Percentiles rank a stretch among this genome's conserved stretches.
Conservation (phyloP, 2,888 invertebrate genomes). For the Terebella lapidaria region DNA sequence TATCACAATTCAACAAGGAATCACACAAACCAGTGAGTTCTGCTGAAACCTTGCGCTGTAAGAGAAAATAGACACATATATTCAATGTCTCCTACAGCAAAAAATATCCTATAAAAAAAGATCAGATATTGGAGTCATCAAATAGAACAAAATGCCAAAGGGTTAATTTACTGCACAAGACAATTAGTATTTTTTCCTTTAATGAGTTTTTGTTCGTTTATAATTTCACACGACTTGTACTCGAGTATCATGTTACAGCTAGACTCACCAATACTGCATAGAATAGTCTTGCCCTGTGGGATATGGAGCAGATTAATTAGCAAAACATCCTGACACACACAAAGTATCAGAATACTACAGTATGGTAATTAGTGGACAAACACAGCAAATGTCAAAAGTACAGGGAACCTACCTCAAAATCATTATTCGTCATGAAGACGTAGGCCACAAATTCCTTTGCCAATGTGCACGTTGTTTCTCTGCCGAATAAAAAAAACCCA, state of each 20-base stretch:
- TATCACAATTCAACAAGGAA: too few species aligned
- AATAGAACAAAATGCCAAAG: too few species aligned
- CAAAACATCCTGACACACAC: too few species aligned
- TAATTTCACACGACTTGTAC: too few species aligned
- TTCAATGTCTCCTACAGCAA: too few species aligned
- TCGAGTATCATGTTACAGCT: background rate
- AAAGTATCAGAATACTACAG: too few species aligned
- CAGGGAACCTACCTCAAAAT: background rate
- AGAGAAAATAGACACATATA: background rate
- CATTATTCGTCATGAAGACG: constrained; percentile 35
- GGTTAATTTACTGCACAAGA: background rate
- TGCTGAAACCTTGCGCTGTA: background rate
- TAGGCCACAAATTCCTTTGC: constrained; percentile 49
- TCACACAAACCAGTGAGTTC: background rate
- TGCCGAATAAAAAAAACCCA: constrained; percentile 27
- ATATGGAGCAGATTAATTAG: too few species aligned
- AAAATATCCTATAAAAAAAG: background rate
- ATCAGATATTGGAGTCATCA: too few species aligned
- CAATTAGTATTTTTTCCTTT: too few species aligned
- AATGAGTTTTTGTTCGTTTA: too few species aligned
- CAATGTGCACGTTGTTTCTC: constrained; percentile 53
- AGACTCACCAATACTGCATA: background rate
- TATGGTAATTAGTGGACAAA: too few species aligned
- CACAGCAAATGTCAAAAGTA: too few species aligned
- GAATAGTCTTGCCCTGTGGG: background rate